phyloP scores from a whole-genome alignment of 2,888 invertebrate genomes.

The Yponomeuta plumbellus region DNA sequence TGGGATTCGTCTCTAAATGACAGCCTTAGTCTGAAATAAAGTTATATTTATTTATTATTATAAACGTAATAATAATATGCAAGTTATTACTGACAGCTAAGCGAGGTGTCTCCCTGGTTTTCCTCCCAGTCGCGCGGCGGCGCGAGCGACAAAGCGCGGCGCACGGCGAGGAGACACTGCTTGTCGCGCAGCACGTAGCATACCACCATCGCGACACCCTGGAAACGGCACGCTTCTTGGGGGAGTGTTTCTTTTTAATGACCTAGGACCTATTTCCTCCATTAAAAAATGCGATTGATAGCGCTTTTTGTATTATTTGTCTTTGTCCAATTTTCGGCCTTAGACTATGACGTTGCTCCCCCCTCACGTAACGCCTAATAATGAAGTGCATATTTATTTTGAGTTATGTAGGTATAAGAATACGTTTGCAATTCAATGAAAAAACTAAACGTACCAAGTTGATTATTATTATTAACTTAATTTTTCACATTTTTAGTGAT shows the following conservation, averaged over 20 bases:
- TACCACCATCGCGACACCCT: slow-evolving; percentile 77
- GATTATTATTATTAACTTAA: too few relatives aligned
- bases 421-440: too few relatives aligned
- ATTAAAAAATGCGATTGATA: neutral
- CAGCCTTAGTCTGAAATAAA: too few relatives aligned
- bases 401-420: too few relatives aligned
- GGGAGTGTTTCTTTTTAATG: too few relatives aligned
- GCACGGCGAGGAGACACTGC: slow-evolving; percentile 64
- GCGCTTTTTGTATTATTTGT: neutral
- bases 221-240: slow-evolving; percentile 27
- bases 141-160: slow-evolving; percentile 48
- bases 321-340: neutral
- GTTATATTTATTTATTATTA: too few relatives aligned
- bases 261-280: neutral
- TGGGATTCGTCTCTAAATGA: too few relatives aligned
- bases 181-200: slow-evolving; percentile 79
- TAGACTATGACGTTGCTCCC: too few relatives aligned
- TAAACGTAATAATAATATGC: neutral
- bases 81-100: slow-evolving; percentile 71
- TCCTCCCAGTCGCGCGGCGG: slow-evolving; percentile 64
- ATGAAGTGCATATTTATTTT: too few relatives aligned
- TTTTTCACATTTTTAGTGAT: too few relatives aligned
- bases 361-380: too few relatives aligned
- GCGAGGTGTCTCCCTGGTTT: slow-evolving; percentile 75
- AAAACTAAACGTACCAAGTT: too few relatives aligned